phyloP scores from a whole-genome alignment of 2,113 vertebrate genomes.

The Conger conger region DNA sequence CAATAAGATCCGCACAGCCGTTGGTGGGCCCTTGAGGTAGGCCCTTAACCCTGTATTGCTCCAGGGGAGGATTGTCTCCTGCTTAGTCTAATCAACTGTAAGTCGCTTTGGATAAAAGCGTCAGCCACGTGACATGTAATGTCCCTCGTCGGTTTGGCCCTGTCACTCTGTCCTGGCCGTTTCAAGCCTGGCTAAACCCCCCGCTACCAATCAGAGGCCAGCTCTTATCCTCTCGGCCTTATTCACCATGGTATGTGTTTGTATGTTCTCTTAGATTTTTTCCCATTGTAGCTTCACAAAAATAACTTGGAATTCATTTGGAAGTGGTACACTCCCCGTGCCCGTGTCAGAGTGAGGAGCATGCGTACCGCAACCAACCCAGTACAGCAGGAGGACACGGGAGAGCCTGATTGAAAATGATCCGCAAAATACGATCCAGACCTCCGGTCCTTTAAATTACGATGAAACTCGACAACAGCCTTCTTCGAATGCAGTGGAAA shows the following conservation, averaged over 20 bases:
- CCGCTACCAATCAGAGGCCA: constrained; percentile 32
- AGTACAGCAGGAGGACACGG: constrained; percentile 40
- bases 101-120: no score
- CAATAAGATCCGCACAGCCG: no score
- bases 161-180: neutral
- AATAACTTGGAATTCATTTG: constrained; percentile 44
- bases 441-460: constrained; percentile 14
- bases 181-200: neutral
- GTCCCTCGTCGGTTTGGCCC: no score
- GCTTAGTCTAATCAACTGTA: no score
- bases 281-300: constrained; percentile 12
- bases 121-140: no score
- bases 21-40: no score
- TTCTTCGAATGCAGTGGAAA: constrained; percentile 31
- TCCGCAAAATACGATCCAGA: constrained; percentile 57
- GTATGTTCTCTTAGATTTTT: neutral
- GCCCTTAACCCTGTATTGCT: no score
- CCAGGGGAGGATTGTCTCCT: no score
- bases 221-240: neutral
- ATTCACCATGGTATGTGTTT: neutral
- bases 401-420: constrained; percentile 52
- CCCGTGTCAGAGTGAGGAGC: constrained; percentile 34
- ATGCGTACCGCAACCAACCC: constrained; percentile 42
- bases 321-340: constrained; percentile 32
- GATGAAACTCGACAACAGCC: constrained; percentile 13